These are phyloP conservation scores for Scaeva pyrastri DNA, from an alignment of 2,888 invertebrate species.

Conservation along the genomic window DNA sequence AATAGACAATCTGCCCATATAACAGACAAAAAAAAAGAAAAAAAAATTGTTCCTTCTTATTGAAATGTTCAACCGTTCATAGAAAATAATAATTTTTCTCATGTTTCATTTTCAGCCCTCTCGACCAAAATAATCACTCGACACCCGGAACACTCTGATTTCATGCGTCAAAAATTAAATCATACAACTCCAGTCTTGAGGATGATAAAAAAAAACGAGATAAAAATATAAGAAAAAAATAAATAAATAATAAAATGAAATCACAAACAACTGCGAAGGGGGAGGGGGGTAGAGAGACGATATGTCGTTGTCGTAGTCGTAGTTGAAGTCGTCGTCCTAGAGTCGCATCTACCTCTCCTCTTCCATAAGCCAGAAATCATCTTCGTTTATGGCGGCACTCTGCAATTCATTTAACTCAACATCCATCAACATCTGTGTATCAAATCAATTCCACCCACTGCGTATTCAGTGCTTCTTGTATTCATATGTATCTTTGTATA, in stretches of 20 bases:
- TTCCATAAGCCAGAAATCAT: constrained; percentile 37
- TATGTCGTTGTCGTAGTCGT: constrained; percentile 5
- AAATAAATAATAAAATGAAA: not conserved
- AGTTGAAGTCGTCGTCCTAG: not conserved
- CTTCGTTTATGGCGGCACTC: constrained; percentile 56
- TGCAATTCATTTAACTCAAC: constrained; percentile 74
- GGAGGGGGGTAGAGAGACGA: not conserved
- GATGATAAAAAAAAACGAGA: constrained; percentile 35
- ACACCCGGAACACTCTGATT: constrained; percentile 38
- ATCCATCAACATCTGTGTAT: constrained; percentile 74
- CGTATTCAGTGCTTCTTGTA: constrained; percentile 40
- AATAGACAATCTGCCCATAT: constrained; percentile 35
- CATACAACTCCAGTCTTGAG: constrained; percentile 55
- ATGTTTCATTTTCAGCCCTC: constrained; percentile 35
- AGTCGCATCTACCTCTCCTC: not conserved
- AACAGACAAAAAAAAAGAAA: constrained; percentile 1
- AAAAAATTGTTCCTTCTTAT: constrained; percentile 41
- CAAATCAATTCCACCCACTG: constrained; percentile 70
- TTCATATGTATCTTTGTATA: not conserved
- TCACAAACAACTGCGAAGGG: constrained; percentile 17
- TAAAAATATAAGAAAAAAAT: not conserved
- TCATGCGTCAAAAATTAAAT: constrained; percentile 73
- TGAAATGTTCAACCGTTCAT: constrained; percentile 63
- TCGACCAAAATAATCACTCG: constrained; percentile 39
- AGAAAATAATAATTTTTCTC: constrained; percentile 61